Percentiles rank a stretch among this genome's conserved stretches.
Evolutionary conservation across 2,888 invertebrate genomes (phyloP).

Genomic region (Clunio marinus): DNA sequence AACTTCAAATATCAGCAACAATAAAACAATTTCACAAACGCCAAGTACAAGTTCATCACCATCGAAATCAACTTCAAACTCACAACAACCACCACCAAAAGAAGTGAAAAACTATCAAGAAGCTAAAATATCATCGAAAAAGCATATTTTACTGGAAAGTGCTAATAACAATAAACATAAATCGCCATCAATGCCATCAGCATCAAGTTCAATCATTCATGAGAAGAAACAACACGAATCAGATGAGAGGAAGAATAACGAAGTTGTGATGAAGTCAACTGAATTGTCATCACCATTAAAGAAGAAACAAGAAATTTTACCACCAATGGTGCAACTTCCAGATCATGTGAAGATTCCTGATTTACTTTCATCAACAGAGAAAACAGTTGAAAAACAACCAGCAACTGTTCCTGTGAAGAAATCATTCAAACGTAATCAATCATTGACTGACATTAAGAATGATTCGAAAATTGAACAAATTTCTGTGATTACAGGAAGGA

Average conservation of each 20-base stretch:
- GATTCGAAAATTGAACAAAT: slow-evolving; percentile 28
- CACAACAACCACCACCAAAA: no score
- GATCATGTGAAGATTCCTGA: not conserved
- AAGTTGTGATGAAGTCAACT: not conserved
- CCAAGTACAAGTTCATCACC: not conserved
- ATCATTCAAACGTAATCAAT: slow-evolving; percentile 24
- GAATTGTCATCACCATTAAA: no score
- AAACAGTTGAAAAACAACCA: slow-evolving; percentile 2
- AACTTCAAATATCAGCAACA: not conserved
- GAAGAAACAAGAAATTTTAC: not conserved
- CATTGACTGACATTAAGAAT: not conserved
- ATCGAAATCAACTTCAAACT: not conserved
- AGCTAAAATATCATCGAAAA: slow-evolving; percentile 35
- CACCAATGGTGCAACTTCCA: not conserved
- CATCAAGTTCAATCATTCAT: not conserved
- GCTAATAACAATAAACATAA: slow-evolving; percentile 29
- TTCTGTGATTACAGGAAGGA: slow-evolving; percentile 31
- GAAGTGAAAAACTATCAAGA: slow-evolving; percentile 38
- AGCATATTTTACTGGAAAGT: slow-evolving; percentile 34
- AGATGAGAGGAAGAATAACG: not conserved
- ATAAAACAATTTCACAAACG: not conserved
- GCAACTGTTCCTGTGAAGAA: slow-evolving; percentile 19
- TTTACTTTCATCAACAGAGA: not conserved
- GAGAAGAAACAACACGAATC: not conserved
- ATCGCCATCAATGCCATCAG: not conserved